These are phyloP conservation scores for Agrilus cyanescens DNA, from an alignment of 2,888 invertebrate genomes.

Conservation along the genomic window DNA sequence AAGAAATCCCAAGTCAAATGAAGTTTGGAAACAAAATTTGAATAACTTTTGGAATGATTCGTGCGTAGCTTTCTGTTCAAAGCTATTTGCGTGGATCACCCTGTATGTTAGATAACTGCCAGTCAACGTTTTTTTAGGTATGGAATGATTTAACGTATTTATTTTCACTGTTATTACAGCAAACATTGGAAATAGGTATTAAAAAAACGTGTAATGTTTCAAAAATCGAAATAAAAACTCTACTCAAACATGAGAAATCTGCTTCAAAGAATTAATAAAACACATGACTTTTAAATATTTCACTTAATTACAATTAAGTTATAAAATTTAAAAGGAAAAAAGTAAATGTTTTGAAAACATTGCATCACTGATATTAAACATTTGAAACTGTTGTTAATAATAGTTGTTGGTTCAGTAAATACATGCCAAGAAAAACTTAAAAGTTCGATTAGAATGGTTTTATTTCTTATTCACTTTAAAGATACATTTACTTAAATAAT, in stretches of 20 bases:
- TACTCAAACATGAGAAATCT: no score
- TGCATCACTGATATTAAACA: no score
- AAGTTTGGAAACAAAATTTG: no score
- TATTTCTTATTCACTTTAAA: conserved; percentile 17
- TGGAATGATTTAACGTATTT: neutral
- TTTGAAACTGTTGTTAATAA: neutral
- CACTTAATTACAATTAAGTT: neutral
- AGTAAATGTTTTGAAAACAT: no score
- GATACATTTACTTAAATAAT: conserved; percentile 8
- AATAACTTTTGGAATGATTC: no score
- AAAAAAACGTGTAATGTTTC: neutral
- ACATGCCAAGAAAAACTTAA: conserved; percentile 19
- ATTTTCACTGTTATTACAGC: neutral
- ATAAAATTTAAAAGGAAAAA: neutral
- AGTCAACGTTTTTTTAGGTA: neutral
- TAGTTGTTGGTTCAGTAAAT: conserved; percentile 20
- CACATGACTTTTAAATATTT: conserved; percentile 1
- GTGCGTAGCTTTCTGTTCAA: no score
- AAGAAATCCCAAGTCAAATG: no score
- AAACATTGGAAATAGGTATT: conserved; percentile 1
- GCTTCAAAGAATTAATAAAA: conserved; percentile 1
- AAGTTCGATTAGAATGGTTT: conserved; percentile 14
- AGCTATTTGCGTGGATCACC: no score
- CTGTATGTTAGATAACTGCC: no score
- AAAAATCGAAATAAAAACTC: no score